Evolutionary conservation across 2,797 vertebrate genomes (phyloP), one percentile per base, ranked within the genome.

Genomic region (Intellagama lesueurii): DNA sequence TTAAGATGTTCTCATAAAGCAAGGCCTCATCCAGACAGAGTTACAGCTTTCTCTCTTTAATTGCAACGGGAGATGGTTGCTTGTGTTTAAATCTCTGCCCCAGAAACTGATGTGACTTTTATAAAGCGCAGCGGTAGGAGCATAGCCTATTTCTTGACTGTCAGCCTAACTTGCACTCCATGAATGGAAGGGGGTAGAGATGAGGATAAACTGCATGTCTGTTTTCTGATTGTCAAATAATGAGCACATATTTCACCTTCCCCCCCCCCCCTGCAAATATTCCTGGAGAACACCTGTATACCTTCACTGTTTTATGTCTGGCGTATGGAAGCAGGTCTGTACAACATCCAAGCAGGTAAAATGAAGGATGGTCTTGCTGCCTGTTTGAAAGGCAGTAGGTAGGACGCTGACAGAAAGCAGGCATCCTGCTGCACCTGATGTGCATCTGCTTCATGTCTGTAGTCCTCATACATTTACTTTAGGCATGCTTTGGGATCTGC

Each of bases 371-470:
- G 90, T 90, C 87, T 92, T 75, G 88, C 86, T 95, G 94, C 94
- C 86, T 81, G 93, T 94, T 94, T 95, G 93, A 84, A 93, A 95
- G 95, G 93, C 93, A 90, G 92, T 89, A 93, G 93, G 95, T 92
- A 94, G 92, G 95, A 91, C 90, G 90, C 88, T 81, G 92, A 97
- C 85, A 92, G 93, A 95, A 96, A 97, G 93, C 97, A 97, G 97
- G 93, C 94, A 85, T 88, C 91, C 94, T 93, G 89, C 90, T 94
- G 76, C 94, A 96, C 94, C 96, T 96, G 96, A 94, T 86, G 85
- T 89, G 90, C 56, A 92, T 94, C 97, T 97, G 96, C 77, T 96
- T 96, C 93, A 44, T 95, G 92, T 96, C 95, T 81, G 12, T 73
- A 68, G 2, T 91, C 94, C 91, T 91, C 7, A 12, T 90, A 32